Evolutionary conservation across 92 coral and sea anemone genomes (phyloP).

Genomic region (Micromussa lordhowensis): DNA sequence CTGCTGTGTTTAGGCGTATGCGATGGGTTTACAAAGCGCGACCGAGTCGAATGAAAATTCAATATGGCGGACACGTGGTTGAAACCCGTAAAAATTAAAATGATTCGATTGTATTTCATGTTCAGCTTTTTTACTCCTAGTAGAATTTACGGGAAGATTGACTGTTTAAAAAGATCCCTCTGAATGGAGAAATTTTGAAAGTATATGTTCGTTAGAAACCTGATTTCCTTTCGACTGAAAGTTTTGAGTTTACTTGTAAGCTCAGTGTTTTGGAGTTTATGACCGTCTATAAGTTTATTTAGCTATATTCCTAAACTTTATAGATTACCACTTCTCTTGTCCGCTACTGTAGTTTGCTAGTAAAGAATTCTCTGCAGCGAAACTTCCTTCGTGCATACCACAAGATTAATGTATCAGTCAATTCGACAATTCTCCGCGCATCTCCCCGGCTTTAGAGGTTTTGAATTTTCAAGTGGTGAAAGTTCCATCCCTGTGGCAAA

Average conservation of each 20-base stretch:
- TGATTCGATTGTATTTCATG: not conserved
- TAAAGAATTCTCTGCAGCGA: not conserved
- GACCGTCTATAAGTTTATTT: not conserved
- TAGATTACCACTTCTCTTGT: not conserved
- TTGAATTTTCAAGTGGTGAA: no score
- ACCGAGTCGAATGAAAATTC: constrained; percentile 33
- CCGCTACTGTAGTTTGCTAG: not conserved
- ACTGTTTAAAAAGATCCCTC: not conserved
- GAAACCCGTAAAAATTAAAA: not conserved
- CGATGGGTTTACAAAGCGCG: not conserved
- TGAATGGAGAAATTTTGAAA: not conserved
- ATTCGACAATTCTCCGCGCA: no score
- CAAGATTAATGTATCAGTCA: not conserved
- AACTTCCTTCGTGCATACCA: not conserved
- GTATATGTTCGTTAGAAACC: not conserved
- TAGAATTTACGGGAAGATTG: not conserved
- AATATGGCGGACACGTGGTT: constrained; percentile 88
- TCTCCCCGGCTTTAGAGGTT: no score
- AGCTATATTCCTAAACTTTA: not conserved
- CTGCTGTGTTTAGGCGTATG: not conserved
- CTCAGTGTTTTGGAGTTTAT: no score
- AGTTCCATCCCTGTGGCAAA: no score
- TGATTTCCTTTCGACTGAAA: not conserved
- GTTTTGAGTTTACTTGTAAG: no score
- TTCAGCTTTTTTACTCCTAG: not conserved